These are phyloP conservation scores for Ovis canadensis DNA, from an alignment of 2,113 vertebrate species.

Conservation along the genomic window DNA sequence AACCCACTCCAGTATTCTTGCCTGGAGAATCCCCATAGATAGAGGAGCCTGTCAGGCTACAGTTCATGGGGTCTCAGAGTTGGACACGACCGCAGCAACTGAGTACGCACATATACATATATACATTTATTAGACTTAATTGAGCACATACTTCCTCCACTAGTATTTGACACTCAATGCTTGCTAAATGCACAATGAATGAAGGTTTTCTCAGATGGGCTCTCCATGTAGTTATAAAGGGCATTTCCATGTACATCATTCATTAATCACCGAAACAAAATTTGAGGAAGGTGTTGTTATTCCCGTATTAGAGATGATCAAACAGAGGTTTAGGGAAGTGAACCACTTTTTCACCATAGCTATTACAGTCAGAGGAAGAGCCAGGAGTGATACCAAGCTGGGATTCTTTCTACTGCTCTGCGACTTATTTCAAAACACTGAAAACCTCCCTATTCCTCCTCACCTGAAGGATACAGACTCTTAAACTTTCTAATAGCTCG, in stretches of 20 bases:
- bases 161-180: background rate
- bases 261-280: background rate
- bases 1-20: background rate
- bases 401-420: background rate
- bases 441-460: background rate
- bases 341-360: fast-evolving
- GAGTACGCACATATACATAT: fast-evolving
- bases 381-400: background rate
- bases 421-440: background rate
- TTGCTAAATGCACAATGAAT: background rate
- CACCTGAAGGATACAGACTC: background rate
- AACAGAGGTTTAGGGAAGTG: background rate
- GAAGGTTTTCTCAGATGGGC: background rate
- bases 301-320: fast-evolving
- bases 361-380: background rate
- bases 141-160: background rate
- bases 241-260: background rate
- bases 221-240: background rate
- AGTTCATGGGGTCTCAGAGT: background rate
- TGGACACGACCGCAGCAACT: background rate
- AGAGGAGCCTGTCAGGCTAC: background rate
- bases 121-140: no score
- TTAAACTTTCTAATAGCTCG: background rate
- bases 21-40: background rate
- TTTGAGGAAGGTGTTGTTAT: background rate